phyloP scores from a whole-genome alignment of 2,797 vertebrate genomes.

The Benthosema pterotum region DNA sequence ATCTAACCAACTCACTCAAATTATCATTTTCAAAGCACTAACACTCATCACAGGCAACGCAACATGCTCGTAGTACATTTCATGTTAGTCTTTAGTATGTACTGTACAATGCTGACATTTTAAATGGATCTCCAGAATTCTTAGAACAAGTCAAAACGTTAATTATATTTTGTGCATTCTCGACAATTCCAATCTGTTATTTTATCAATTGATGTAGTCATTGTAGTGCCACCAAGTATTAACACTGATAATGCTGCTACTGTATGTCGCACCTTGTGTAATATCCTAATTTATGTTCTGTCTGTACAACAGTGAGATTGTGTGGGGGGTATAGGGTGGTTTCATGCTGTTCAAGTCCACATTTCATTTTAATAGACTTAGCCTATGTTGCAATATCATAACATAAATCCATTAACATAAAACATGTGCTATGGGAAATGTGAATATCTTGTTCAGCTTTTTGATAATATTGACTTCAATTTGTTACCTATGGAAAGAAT shows the following conservation, averaged over 20 bases:
- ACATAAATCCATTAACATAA: slow-evolving; percentile 14
- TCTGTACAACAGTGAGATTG: too few relatives aligned
- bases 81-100: background rate
- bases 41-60: slow-evolving; percentile 12
- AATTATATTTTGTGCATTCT: background rate
- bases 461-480: slow-evolving; percentile 48
- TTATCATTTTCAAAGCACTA: slow-evolving; percentile 18
- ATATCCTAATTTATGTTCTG: background rate
- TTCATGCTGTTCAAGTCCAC: slow-evolving; percentile 33
- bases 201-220: slow-evolving; percentile 44
- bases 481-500: slow-evolving; percentile 45
- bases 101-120: background rate
- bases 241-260: slow-evolving; percentile 49
- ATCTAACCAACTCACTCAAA: slow-evolving; percentile 19
- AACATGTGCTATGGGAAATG: slow-evolving; percentile 42
- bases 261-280: slow-evolving; percentile 17
- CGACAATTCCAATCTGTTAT: slow-evolving; percentile 5
- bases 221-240: slow-evolving; percentile 70
- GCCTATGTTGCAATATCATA: slow-evolving; percentile 22
- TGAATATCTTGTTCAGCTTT: slow-evolving; percentile 49
- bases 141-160: slow-evolving; percentile 28
- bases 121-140: slow-evolving; percentile 5
- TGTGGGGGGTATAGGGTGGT: slow-evolving; percentile 22
- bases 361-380: slow-evolving; percentile 31
- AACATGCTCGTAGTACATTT: slow-evolving; percentile 6